These are phyloP conservation scores for Pollicipes pollicipes DNA, from an alignment of 1,140 invertebrate species.

Conservation along the genomic window DNA sequence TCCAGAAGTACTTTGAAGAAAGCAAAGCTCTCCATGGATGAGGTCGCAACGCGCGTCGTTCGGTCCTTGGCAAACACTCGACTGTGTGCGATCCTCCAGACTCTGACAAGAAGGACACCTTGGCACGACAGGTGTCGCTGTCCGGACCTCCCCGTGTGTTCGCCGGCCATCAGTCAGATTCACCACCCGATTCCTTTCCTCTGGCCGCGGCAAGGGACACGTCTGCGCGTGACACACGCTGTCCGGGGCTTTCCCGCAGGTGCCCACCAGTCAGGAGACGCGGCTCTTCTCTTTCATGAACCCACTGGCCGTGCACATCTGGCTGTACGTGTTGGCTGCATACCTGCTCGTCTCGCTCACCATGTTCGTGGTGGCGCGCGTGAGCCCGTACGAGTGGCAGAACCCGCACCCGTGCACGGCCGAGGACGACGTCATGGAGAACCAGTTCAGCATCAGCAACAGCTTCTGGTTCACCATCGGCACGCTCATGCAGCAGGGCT, in stretches of 20 bases:
- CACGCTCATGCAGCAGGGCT: slow-evolving; percentile 86
- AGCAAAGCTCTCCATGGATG: no score
- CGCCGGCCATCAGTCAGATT: neutral
- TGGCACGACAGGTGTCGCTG: no score
- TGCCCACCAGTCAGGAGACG: slow-evolving; percentile 49
- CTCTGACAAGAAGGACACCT: no score
- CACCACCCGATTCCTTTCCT: neutral
- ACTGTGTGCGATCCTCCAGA: no score
- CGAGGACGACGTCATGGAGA: slow-evolving; percentile 38
- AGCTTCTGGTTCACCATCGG: slow-evolving; percentile 85
- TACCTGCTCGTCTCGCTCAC: slow-evolving; percentile 59
- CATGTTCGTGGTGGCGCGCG: slow-evolving; percentile 62
- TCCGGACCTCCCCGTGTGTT: neutral
- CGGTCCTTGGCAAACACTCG: no score
- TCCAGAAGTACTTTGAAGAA: no score
- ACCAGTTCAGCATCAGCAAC: slow-evolving; percentile 60
- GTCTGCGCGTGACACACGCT: no score
- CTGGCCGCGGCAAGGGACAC: neutral
- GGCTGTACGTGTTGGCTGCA: slow-evolving; percentile 56
- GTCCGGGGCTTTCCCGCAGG: no score
- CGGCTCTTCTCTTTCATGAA: slow-evolving; percentile 72
- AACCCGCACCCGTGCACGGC: slow-evolving; percentile 52
- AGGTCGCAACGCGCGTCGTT: no score
- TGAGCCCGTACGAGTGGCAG: slow-evolving; percentile 64
- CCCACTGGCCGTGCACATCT: slow-evolving; percentile 65